phyloP scores from a whole-genome alignment of 2,797 vertebrate genomes.

The Scyliorhinus canicula region DNA sequence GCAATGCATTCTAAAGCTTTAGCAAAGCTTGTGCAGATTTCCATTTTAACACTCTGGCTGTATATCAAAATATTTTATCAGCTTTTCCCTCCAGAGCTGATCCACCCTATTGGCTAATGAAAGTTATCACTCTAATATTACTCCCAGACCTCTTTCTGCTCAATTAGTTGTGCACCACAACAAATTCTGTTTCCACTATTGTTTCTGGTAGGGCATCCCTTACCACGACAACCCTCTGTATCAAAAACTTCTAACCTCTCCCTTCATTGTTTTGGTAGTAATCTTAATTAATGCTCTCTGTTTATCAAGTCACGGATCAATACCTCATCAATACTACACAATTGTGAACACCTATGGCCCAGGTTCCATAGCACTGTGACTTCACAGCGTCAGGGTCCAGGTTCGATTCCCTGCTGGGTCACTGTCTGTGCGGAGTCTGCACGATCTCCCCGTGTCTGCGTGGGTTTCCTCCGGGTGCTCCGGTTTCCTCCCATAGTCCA shows the following conservation, averaged over 20 bases:
- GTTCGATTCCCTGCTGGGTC: too few relatives aligned
- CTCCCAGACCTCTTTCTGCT: background rate
- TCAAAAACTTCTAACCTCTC: background rate
- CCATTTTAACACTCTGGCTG: background rate
- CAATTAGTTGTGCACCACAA: background rate
- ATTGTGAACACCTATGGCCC: background rate
- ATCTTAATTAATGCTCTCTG: background rate
- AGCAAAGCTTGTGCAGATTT: background rate
- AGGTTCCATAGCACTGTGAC: too few relatives aligned
- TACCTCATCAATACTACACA: background rate
- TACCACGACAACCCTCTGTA: background rate
- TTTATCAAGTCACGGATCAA: background rate
- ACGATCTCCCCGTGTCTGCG: too few relatives aligned
- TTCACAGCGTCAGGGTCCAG: too few relatives aligned
- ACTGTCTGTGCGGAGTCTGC: too few relatives aligned
- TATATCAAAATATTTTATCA: background rate
- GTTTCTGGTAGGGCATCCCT: background rate
- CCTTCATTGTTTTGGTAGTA: background rate
- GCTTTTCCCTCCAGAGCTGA: background rate
- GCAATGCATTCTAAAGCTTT: background rate
- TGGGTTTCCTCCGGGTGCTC: too few relatives aligned
- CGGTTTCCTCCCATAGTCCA: background rate
- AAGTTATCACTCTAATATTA: background rate
- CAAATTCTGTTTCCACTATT: background rate
- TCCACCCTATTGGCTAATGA: background rate